Evolutionary conservation across 2,113 vertebrate genomes (phyloP), one percentile per base, ranked within the genome.

Genomic region (Callospermophilus lateralis): DNA sequence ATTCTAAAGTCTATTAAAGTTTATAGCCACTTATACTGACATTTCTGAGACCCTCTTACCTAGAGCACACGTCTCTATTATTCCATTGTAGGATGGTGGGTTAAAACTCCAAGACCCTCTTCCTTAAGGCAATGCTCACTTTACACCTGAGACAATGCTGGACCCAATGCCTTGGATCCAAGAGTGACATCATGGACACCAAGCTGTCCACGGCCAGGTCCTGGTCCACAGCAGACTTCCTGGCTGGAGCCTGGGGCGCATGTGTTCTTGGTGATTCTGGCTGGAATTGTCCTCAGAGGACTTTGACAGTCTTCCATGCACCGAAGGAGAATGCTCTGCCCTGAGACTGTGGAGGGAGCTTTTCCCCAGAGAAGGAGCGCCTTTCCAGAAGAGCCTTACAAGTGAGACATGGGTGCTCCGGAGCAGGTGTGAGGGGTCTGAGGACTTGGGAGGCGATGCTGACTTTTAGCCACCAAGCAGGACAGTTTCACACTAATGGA

Each of bases 1-100:
- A 96, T 97, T 97, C 84, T 26, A 88, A 95, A 81, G 92, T 67
- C 93, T 97, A 86, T 92, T 96, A 97, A 96, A 81, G 77, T 45
- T 92, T 97, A 84, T 84, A 96, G 61, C 73, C 88, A 96, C 70
- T 83, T 96, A 74, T 61, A 87, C 24, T 84, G 85, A 94, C 95
- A 96, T 89, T 97, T 81, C 96, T 37, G 30, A 94, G 81, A 88
- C 67, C 37, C 12, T 87, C 13, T 72, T 84, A 77, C 30, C 63
- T 70, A 85, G 32, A 91, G 65, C 51, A 42, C 67, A 22, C 53
- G 86, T 89, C 83, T 97, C 91, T 83, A 77, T 86, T 95, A 79
- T 84, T 94, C 85, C 84, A 74, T 5, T 65, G 22, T 11, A 39
- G 20, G 9, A 4, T 83, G 22, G 9, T 34, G 8, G 55, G 70